Evolutionary conservation across 2,113 vertebrate genomes (phyloP), one percentile per base, ranked within the genome.

Genomic region (Addax nasomaculatus): DNA sequence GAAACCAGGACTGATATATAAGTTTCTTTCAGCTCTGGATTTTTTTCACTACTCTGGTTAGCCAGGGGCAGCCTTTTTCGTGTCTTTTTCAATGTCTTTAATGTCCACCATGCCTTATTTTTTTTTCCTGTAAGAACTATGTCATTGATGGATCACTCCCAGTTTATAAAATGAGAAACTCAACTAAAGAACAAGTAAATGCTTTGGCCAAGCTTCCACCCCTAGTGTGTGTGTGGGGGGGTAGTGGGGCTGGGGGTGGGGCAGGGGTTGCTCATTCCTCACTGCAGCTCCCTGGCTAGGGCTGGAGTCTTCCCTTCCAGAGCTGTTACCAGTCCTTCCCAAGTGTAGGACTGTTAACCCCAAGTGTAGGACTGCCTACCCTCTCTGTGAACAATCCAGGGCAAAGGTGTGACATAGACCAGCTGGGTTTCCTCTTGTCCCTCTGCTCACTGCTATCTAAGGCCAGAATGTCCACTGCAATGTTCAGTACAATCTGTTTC

Each of bases 91-190:
- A 91, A 60, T 70, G 33, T 10, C 39, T 29, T 84, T 83, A 79
- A 86, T 17, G 15, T 17, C 17, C 12, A 39, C 29, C 10, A 23
- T 62, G 17, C 29, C 14, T 67, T 94, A 23, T 21, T 49, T 27
- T 96, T 51, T 21, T 45, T 27, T 3, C 43, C 6, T 70, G 0
- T 83, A 85, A 96, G 43, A n/a, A 85, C 39, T 89, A 51, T 3
- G 15, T 89, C 57, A 51, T 85, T 39, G 47, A 76, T 81, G 53
- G 25, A 47, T 60, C 60, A 92, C 6, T 15, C 19, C 70, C 51
- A 57, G 51, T 81, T 73, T 87, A 91, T 92, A 83, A 96, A 93
- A 73, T 67, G 43, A 94, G 58, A 95, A 94, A 90, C 51, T 78
- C 57, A 89, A 33, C 23, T 73, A 85, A 23, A 78, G 14, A 81